A percentile compares a stretch with the other conserved stretches of the same genome.
phyloP scores from a whole-genome alignment of 2,113 vertebrate species.

The Nannobrachium achirus region DNA sequence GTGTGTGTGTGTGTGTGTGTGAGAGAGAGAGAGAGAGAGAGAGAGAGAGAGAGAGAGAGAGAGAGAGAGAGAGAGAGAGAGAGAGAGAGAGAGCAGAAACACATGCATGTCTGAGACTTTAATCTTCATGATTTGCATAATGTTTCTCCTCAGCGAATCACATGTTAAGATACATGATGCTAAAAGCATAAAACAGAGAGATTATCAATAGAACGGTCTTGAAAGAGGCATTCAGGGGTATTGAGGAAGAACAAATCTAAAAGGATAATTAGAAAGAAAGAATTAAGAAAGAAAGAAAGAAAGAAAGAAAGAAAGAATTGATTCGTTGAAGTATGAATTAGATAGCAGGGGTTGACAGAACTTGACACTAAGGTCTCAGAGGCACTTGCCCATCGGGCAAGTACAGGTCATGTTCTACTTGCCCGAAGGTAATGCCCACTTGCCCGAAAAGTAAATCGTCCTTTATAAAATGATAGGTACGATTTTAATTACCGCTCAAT shows the following conservation, averaged over 20 bases:
- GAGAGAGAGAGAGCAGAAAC: slow-evolving; percentile 10
- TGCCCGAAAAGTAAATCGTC: no score
- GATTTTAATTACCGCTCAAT: no score
- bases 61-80: no score
- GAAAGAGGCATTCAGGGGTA: slow-evolving; percentile 43
- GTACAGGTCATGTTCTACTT: no score
- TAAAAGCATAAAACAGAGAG: slow-evolving; percentile 63
- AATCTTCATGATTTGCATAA: slow-evolving; percentile 67
- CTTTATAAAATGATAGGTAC: no score
- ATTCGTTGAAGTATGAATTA: no score
- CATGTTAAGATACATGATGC: slow-evolving; percentile 48
- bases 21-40: background rate
- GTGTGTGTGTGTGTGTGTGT: slow-evolving; percentile 39
- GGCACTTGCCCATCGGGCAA: no score
- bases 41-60: slow-evolving; percentile 6
- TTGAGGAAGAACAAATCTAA: slow-evolving; percentile 56
- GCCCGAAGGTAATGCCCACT: no score
- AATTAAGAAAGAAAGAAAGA: background rate
- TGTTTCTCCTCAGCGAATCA: slow-evolving; percentile 61
- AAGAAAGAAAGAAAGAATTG: background rate
- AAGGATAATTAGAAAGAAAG: slow-evolving; percentile 40
- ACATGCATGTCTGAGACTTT: slow-evolving; percentile 67
- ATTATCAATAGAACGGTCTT: slow-evolving; percentile 67
- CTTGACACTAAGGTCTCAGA: no score
- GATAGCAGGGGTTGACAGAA: no score